These are phyloP conservation scores for Cybosia mesomella DNA, from an alignment of 2,888 invertebrate genomes.

Conservation along the genomic window DNA sequence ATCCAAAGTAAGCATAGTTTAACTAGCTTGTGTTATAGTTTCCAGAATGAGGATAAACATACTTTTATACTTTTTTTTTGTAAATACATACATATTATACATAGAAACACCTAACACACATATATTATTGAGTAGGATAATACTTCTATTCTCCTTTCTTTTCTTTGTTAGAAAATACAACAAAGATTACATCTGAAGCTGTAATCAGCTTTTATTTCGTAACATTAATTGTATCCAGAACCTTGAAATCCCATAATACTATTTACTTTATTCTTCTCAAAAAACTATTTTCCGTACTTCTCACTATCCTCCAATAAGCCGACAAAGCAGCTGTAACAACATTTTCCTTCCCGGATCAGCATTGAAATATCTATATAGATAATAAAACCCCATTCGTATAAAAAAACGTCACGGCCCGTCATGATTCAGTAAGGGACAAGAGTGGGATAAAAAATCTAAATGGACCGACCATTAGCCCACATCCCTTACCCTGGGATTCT, in stretches of 20 bases:
- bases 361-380: constrained; percentile 52
- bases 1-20: too few relatives aligned
- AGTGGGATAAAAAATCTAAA: constrained; percentile 69
- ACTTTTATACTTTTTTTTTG: too few relatives aligned
- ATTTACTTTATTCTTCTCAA: constrained; percentile 12
- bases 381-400: constrained; percentile 60
- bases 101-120: too few relatives aligned
- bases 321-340: constrained; percentile 46
- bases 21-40: too few relatives aligned
- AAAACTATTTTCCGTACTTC: constrained; percentile 23
- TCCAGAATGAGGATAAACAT: too few relatives aligned
- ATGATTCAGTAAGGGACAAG: constrained; percentile 68
- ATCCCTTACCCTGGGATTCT: constrained; percentile 51
- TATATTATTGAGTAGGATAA: too few relatives aligned
- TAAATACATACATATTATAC: too few relatives aligned
- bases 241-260: constrained; percentile 8
- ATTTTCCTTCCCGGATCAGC: constrained; percentile 40
- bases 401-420: constrained; percentile 53
- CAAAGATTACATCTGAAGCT: background rate
- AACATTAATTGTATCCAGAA: background rate
- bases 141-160: background rate
- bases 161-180: background rate
- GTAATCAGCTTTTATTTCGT: background rate
- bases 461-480: constrained; percentile 70
- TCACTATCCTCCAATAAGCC: constrained; percentile 35